phyloP scores from a whole-genome alignment of 2,888 invertebrate genomes.

The Nebria salina region DNA sequence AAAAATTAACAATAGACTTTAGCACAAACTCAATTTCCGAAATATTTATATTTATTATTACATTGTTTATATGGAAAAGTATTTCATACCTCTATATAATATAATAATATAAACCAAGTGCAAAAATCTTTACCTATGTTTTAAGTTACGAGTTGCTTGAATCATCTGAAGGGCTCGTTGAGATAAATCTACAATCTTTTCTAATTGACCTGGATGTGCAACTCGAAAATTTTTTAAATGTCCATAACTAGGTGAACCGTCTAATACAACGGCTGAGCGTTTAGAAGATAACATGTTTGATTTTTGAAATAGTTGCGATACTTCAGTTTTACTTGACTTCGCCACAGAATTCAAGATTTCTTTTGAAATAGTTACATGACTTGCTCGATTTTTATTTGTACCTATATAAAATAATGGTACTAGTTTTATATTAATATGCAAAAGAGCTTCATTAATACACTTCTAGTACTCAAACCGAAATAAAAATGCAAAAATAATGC shows the following conservation, averaged over 20 bases:
- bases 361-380: neutral
- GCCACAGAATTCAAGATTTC: constrained; percentile 52
- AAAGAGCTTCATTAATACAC: too few relatives aligned
- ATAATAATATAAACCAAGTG: too few relatives aligned
- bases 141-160: constrained; percentile 64
- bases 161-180: constrained; percentile 65
- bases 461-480: too few relatives aligned
- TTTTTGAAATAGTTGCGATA: constrained; percentile 60
- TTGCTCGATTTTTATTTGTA: constrained; percentile 7
- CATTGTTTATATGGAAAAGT: too few relatives aligned
- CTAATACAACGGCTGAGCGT: constrained; percentile 59
- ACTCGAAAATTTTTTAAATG: constrained; percentile 61
- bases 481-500: too few relatives aligned
- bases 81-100: too few relatives aligned
- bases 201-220: constrained; percentile 58
- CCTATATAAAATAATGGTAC: neutral
- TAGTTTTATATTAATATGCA: too few relatives aligned
- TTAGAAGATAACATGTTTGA: constrained; percentile 58
- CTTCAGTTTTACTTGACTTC: constrained; percentile 56
- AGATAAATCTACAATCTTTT: constrained; percentile 61
- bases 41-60: too few relatives aligned
- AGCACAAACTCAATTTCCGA: too few relatives aligned
- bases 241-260: constrained; percentile 61
- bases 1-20: too few relatives aligned
- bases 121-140: constrained; percentile 59